These are phyloP conservation scores for Diplolepis rosae DNA, from an alignment of 2,888 invertebrate species.

Conservation along the genomic window DNA sequence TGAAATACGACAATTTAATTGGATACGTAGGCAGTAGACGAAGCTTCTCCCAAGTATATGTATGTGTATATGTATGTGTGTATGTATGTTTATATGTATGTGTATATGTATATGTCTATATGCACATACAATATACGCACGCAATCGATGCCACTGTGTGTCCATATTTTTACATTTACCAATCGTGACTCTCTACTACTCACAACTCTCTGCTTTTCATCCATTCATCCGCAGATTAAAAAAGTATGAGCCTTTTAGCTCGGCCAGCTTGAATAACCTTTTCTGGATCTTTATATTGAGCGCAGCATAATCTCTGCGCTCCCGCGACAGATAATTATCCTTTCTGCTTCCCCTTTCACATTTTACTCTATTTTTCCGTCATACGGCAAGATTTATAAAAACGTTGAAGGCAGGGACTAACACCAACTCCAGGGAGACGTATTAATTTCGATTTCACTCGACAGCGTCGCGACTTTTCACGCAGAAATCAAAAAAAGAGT, in stretches of 20 bases:
- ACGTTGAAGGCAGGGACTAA: conserved; percentile 1
- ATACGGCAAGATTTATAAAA: conserved; percentile 26
- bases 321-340: conserved; percentile 16
- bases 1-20: conserved; percentile 42
- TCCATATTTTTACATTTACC: conserved; percentile 12
- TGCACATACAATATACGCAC: not conserved
- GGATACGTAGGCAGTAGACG: conserved; percentile 40
- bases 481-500: not conserved
- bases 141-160: not conserved
- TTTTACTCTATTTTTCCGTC: not conserved
- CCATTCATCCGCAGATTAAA: conserved; percentile 58
- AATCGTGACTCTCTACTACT: conserved; percentile 35
- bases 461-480: conserved; percentile 3
- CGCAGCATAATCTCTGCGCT: not conserved
- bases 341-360: conserved; percentile 1
- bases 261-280: conserved; percentile 38
- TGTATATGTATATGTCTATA: too few species aligned
- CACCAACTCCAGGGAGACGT: not conserved
- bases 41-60: conserved; percentile 29
- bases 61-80: too few species aligned
- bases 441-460: conserved; percentile 21
- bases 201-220: conserved; percentile 42
- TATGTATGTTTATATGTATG: too few species aligned
- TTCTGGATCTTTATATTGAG: conserved; percentile 43
- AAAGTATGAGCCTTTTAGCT: conserved; percentile 48